Evolutionary conservation across 2,113 vertebrate species (phyloP).

Genomic region (Acinonyx jubatus): DNA sequence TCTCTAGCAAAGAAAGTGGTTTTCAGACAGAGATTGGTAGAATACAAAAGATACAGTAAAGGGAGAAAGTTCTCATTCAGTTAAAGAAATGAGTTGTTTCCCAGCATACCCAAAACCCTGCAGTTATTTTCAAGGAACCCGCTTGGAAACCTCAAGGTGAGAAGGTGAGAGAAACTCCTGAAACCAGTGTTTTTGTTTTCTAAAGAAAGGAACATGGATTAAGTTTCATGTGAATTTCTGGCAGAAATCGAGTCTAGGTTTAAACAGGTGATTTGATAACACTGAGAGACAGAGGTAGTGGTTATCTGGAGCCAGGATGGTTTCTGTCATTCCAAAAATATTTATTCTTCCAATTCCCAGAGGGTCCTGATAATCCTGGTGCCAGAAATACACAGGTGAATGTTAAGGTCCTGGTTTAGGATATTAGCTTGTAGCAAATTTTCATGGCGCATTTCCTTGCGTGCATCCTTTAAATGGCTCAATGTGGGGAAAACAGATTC

Average conservation of each 20-base stretch:
- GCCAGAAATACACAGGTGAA: background rate
- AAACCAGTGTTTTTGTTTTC: background rate
- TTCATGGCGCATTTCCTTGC: background rate
- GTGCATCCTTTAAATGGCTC: background rate
- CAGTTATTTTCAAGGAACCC: background rate
- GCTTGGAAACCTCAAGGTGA: background rate
- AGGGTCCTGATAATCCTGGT: background rate
- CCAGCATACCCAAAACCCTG: background rate
- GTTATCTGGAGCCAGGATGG: background rate
- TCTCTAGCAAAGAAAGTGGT: background rate
- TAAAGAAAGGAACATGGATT: background rate
- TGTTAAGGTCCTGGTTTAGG: background rate
- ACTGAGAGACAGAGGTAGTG: background rate
- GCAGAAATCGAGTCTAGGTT: background rate
- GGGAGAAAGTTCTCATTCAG: background rate
- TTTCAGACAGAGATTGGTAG: background rate
- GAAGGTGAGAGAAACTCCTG: background rate
- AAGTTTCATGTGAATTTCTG: background rate
- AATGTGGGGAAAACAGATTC: background rate
- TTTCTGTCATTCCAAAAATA: slow-evolving; percentile 10
- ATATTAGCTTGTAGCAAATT: background rate
- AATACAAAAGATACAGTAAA: background rate
- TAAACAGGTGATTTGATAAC: background rate
- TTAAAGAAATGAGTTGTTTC: background rate
- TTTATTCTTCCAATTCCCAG: background rate